Conservation (phyloP, 2,888 invertebrate genomes). For the Epicampocera succincta region DNA sequence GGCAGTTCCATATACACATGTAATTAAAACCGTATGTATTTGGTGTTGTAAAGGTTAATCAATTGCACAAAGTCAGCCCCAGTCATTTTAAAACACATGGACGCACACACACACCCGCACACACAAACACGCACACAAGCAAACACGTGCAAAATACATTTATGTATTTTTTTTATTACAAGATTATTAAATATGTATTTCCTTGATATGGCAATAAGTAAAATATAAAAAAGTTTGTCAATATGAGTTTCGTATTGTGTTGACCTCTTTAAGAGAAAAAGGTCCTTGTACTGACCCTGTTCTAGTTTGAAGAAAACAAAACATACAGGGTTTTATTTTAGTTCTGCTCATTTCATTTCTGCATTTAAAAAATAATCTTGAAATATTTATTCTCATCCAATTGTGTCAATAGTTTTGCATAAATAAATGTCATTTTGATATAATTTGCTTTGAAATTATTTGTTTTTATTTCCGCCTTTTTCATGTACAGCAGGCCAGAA, state of each 20-base stretch:
- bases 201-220: constrained; percentile 58
- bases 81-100: constrained; percentile 11
- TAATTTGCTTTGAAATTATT: constrained; percentile 5
- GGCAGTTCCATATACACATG: constrained; percentile 67
- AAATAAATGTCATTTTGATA: constrained; percentile 21
- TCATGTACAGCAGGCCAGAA: not conserved
- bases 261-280: constrained; percentile 58
- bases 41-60: constrained; percentile 60
- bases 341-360: constrained; percentile 23
- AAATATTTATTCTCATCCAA: constrained; percentile 41
- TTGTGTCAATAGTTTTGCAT: constrained; percentile 9
- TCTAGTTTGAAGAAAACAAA: constrained; percentile 44
- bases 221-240: constrained; percentile 55
- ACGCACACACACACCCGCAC: constrained; percentile 23
- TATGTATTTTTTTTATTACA: constrained; percentile 43
- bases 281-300: constrained; percentile 63
- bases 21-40: constrained; percentile 28
- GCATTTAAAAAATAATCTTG: constrained; percentile 28
- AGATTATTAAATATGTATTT: constrained; percentile 67
- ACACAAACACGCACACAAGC: constrained; percentile 34
- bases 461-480: constrained; percentile 5
- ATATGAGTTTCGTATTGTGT: constrained; percentile 52
- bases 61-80: constrained; percentile 55
- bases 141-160: constrained; percentile 11
- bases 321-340: constrained; percentile 47